Evolutionary conservation across 2,888 invertebrate species (phyloP), one percentile per base, ranked within the genome.

Genomic region (Lepeophtheirus nordmannii): DNA sequence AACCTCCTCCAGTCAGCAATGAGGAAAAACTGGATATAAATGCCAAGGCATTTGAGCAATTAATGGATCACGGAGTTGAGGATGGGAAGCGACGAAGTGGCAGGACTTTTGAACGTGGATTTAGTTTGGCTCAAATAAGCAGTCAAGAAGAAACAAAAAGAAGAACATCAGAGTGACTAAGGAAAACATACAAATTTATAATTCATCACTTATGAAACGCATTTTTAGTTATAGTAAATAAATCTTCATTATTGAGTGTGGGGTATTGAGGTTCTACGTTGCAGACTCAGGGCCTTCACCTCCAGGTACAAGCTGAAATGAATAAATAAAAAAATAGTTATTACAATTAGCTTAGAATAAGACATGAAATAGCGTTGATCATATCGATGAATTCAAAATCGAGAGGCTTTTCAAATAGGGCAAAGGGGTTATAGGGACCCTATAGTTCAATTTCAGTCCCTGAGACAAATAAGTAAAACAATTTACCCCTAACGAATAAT

Each of bases 251-350:
- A n/a, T 46, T 46, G n/a, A 46, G 3, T 46, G n/a, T 46, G 53
- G 5, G 8, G 17, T 46, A 17, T 46, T 46, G 53, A 46, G 8
- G 53, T 8, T 17, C 17, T 17, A 46, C 8, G 53, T 46, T 2
- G 53, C 53, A 14, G 77, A 74, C 53, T 85, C 85, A 0, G 85
- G 85, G 81, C 86, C 83, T 72, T 86, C 86, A 71, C 86, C 86
- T 69, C 86, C 86, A 68, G 86, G 86, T 68, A 87, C 85, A 71
- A 87, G 77, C 86, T 86, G 75, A 62, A 82, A 82, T 67, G 70
- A 71, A 72, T 72, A 71, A 71, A 68, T 70, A 69, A 69, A 63
- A 65, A 17, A 46, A 11, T 41, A 46, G n/a, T 46, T 8, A 17
- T n/a, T 14, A 46, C 7, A 30, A 30, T 30, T 30, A 30, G 2